Base-by-base conservation (phyloP, 1,140 invertebrate genomes). In the Octopus sinensis region DNA sequence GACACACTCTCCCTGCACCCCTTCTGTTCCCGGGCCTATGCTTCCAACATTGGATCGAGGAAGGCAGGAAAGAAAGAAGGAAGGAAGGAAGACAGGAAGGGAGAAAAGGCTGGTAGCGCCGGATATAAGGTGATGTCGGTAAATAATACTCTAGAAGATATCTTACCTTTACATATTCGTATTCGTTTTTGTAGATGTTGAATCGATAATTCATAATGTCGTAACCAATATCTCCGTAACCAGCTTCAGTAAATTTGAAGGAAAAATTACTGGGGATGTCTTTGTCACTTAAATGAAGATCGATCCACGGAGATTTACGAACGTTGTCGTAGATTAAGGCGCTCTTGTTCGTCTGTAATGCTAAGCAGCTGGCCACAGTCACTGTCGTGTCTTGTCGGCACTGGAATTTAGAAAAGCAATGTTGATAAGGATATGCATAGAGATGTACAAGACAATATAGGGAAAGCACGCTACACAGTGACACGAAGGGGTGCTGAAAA, bases 171-270 rank as follows among this genome's bases (percentile, higher is more conserved):
- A 79, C 81, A 80, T 88, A 88, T 80, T 81, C 84, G 78, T 84
- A 88, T 17, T 83, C 79, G 56, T 82, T 80, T 43, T 83, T 81
- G 5, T 80, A 79, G 4, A 82, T 53, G 76, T 86, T 83, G 23
- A 83, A 80, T 52, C 83, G 78, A 83, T 84, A 88, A 84, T 89
- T 89, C 30, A 87, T 81, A 76, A 90, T 86, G 81, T 86, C 85
- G 79, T 89, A 89, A 9, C 88, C 88, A 62, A 87, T 84, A 82
- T 88, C 86, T 56, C 88, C 88, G 81, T 88, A 88, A 9, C 88
- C 86, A 23, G 87, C 86, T 12, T 85, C 84, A 7, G 85, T 88
- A 83, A 91, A 91, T 76, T 85, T 83, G 80, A 90, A 90, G 6
- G 73, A 82, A 84, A 90, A 88, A 9, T 83, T 83, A 43, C 85